Percentiles rank a stretch among this genome's conserved stretches.
phyloP scores from a whole-genome alignment of 2,797 vertebrate species.

The Cirrhinus mrigala region DNA sequence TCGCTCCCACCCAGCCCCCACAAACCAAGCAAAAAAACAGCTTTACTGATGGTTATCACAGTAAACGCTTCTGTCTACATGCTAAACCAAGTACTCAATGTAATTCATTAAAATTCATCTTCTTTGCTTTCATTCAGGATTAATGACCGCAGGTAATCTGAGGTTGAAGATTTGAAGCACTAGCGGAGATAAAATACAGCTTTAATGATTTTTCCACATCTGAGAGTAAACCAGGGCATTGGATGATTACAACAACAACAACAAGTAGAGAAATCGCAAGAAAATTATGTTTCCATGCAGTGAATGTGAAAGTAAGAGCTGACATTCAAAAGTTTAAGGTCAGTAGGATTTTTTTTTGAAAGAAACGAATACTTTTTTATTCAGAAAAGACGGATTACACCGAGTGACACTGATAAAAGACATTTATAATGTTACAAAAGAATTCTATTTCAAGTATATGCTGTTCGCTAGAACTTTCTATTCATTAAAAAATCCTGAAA shows the following conservation, averaged over 20 bases:
- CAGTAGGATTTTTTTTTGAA: not conserved
- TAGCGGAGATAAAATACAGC: conserved; percentile 16
- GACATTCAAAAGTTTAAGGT: not conserved
- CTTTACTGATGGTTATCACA: conserved; percentile 38
- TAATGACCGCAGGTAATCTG: conserved; percentile 48
- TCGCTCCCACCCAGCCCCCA: not conserved
- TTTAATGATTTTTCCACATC: conserved; percentile 34
- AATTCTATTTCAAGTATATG: not conserved
- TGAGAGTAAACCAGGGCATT: conserved; percentile 18
- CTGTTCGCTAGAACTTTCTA: not conserved
- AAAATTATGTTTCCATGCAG: not conserved
- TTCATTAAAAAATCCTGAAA: not conserved
- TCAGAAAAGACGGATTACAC: not conserved
- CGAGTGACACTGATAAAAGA: not conserved
- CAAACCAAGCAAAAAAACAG: not conserved
- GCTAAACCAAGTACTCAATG: conserved; percentile 17
- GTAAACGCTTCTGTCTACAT: conserved; percentile 23
- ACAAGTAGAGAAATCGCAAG: not conserved
- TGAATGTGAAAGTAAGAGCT: not conserved
- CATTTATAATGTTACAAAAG: not conserved
- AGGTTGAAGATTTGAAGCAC: conserved; percentile 16
- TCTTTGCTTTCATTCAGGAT: conserved; percentile 47
- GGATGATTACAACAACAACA: not conserved
- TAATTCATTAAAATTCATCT: conserved; percentile 17
- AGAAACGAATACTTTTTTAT: not conserved